These are phyloP conservation scores for Dasyurus viverrinus DNA, from an alignment of 2,113 vertebrate genomes.

Conservation along the genomic window DNA sequence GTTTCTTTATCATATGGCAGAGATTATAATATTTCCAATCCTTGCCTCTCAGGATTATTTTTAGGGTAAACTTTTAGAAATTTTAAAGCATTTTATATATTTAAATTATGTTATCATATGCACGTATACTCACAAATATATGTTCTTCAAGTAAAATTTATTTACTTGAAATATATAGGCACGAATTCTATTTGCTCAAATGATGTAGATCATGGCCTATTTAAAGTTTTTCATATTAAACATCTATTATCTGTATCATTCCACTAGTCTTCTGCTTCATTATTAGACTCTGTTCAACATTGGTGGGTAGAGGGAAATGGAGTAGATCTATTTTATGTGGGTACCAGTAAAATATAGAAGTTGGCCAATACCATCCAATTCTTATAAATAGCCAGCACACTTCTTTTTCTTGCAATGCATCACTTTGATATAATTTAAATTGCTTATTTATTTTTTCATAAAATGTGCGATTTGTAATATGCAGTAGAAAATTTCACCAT, in stretches of 20 bases:
- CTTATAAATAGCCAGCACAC: not conserved
- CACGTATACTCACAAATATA: not conserved
- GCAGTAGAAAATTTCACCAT: not conserved
- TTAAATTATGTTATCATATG: not conserved
- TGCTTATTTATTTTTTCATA: not conserved
- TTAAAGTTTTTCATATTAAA: not conserved
- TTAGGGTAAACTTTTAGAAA: not conserved
- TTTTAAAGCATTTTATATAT: not conserved
- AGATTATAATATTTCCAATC: not conserved
- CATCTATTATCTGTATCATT: not conserved
- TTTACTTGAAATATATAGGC: not conserved
- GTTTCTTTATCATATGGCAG: not conserved
- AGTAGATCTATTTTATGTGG: not conserved
- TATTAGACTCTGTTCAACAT: not conserved
- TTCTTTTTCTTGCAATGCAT: not conserved
- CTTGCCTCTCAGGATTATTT: not conserved
- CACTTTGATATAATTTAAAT: not conserved
- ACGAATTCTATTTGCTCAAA: not conserved
- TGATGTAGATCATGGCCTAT: not conserved
- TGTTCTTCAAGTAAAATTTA: not conserved
- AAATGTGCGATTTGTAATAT: not conserved
- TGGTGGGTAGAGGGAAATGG: not conserved
- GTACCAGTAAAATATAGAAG: not conserved
- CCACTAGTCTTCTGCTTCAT: not conserved
- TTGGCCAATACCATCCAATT: not conserved